These are phyloP conservation scores for Noctua comes DNA, from an alignment of 2,888 invertebrate genomes.

Conservation along the genomic window DNA sequence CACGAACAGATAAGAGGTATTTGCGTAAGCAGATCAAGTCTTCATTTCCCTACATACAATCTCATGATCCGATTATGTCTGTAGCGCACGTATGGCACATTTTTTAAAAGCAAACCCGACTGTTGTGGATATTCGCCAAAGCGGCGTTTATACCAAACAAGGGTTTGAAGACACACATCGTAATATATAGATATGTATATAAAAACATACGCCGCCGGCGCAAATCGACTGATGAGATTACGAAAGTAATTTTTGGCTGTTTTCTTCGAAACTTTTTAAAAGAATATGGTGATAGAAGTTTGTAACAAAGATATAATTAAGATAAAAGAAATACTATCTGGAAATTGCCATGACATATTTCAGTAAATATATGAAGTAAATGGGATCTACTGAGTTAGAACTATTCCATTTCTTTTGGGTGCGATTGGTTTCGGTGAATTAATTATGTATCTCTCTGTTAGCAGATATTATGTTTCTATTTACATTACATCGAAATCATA, in stretches of 20 bases:
- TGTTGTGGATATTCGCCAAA: slow-evolving; percentile 77
- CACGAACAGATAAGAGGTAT: slow-evolving; percentile 52
- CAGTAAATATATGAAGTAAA: slow-evolving; percentile 6
- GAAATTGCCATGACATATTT: slow-evolving; percentile 28
- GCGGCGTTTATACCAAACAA: slow-evolving; percentile 76
- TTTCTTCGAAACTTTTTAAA: slow-evolving; percentile 41
- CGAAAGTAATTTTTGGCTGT: slow-evolving; percentile 41
- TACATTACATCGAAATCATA: not conserved
- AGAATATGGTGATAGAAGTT: slow-evolving; percentile 38
- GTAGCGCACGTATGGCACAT: slow-evolving; percentile 74
- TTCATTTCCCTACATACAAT: slow-evolving; percentile 77
- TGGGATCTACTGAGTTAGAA: slow-evolving; percentile 3
- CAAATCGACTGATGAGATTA: slow-evolving; percentile 51
- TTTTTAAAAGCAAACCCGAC: slow-evolving; percentile 76
- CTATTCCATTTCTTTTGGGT: not conserved
- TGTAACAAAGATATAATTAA: slow-evolving; percentile 36
- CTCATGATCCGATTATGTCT: slow-evolving; percentile 79
- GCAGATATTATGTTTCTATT: not conserved
- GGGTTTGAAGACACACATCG: slow-evolving; percentile 70
- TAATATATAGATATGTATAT: slow-evolving; percentile 33
- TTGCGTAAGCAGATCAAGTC: slow-evolving; percentile 71
- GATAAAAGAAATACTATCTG: slow-evolving; percentile 36
- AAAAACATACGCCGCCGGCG: slow-evolving; percentile 49
- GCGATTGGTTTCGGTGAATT: not conserved
- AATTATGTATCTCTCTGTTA: not conserved